Percentiles rank a stretch among this genome's conserved stretches.
Evolutionary conservation across 2,113 vertebrate species (phyloP).

Genomic region (Nipponia nippon): DNA sequence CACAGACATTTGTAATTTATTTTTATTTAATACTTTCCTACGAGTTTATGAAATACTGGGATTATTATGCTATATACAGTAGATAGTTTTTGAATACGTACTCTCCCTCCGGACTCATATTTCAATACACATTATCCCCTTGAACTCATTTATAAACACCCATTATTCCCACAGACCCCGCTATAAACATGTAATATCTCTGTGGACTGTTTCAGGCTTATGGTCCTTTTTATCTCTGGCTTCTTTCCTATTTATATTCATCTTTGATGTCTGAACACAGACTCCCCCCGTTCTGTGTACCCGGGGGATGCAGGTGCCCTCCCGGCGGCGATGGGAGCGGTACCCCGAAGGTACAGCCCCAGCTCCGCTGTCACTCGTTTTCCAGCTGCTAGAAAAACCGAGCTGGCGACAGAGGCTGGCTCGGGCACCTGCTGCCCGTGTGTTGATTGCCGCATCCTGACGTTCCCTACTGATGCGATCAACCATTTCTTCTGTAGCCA

Average conservation of each 20-base stretch:
- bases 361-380: accelerated
- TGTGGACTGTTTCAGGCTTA: slow-evolving; percentile 10
- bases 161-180: slow-evolving; percentile 36
- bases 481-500: background rate
- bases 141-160: slow-evolving; percentile 66
- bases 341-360: background rate
- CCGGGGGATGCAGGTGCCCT: background rate
- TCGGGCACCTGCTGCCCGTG: background rate
- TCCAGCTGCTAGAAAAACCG: background rate
- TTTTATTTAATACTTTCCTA: slow-evolving; percentile 75
- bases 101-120: slow-evolving; percentile 48
- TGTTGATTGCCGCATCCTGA: background rate
- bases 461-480: background rate
- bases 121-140: slow-evolving; percentile 64
- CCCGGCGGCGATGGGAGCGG: accelerated
- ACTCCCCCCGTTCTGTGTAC: background rate
- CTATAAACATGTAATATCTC: slow-evolving; percentile 47
- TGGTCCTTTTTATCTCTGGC: slow-evolving; percentile 50
- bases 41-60: slow-evolving; percentile 68
- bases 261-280: slow-evolving; percentile 5
- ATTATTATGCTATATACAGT: slow-evolving; percentile 63
- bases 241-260: background rate
- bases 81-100: slow-evolving; percentile 61
- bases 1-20: slow-evolving; percentile 71
- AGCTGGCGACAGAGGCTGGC: background rate